phyloP scores from a whole-genome alignment of 2,113 vertebrate genomes.

The Cottus gobio region DNA sequence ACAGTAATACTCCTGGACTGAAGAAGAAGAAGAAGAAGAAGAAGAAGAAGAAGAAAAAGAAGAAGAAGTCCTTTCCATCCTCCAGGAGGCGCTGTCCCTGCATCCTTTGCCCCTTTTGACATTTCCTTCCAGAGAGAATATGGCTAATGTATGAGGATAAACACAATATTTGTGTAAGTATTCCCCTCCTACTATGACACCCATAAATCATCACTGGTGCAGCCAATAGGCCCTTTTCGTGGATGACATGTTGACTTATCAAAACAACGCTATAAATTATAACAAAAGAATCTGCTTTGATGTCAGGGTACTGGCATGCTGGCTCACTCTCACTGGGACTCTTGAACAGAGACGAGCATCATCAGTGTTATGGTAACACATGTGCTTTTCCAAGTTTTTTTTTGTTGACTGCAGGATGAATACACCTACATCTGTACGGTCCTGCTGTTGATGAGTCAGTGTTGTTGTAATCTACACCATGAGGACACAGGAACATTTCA shows the following conservation, averaged over 20 bases:
- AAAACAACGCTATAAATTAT: not conserved
- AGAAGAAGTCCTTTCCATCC: not conserved
- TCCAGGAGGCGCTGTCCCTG: not conserved
- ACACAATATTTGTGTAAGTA: not conserved
- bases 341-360: not conserved
- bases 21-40: no score
- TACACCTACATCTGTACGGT: not conserved
- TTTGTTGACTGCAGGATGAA: not conserved
- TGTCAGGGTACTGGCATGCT: not conserved
- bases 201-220: not conserved
- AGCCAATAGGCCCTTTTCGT: not conserved
- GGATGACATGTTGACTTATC: not conserved
- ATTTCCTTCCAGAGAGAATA: not conserved
- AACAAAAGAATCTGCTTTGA: not conserved
- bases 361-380: no score
- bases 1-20: not conserved
- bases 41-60: no score
- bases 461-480: not conserved
- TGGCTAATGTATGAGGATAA: not conserved
- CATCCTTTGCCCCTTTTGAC: not conserved
- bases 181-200: not conserved
- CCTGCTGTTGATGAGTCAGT: not conserved
- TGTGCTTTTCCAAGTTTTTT: no score
- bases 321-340: not conserved
- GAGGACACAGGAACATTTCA: not conserved